Conservation (phyloP, 2,797 vertebrate genomes). For the Harpagifer antarcticus region DNA sequence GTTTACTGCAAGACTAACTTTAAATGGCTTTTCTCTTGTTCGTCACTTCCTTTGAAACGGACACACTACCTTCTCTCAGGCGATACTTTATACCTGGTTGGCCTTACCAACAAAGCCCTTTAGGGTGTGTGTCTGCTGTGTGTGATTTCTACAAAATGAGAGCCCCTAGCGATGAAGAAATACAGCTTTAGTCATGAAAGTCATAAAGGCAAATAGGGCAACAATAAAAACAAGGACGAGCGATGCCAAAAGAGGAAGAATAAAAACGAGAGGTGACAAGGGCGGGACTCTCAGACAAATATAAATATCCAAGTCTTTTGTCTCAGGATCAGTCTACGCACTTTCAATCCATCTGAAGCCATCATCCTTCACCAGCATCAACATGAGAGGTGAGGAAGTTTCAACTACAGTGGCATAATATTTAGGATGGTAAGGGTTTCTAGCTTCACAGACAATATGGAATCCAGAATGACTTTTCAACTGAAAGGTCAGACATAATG, state of each 20-base stretch:
- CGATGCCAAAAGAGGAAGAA: constrained; percentile 27
- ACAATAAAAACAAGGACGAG: constrained; percentile 42
- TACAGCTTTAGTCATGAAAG: not conserved
- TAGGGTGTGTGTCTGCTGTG: constrained; percentile 21
- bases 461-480: not conserved
- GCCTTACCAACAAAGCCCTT: constrained; percentile 28
- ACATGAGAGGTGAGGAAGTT: constrained; percentile 82
- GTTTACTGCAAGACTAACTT: no score
- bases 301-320: constrained; percentile 44
- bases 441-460: not conserved
- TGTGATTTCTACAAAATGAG: constrained; percentile 14
- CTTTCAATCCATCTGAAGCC: constrained; percentile 29
- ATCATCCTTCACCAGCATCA: constrained; percentile 32
- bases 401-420: not conserved
- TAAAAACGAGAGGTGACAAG: constrained; percentile 19
- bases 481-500: not conserved
- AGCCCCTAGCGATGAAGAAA: constrained; percentile 25
- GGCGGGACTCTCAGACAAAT: constrained; percentile 52
- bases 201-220: constrained; percentile 19
- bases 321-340: constrained; percentile 18
- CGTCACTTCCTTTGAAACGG: no score
- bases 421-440: not conserved
- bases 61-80: not conserved
- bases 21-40: no score
- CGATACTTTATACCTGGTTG: constrained; percentile 38